A percentile compares a stretch with the other conserved stretches of the same genome.
Conservation (phyloP, 2,888 invertebrate genomes). For the Liodrosophila aerea region DNA sequence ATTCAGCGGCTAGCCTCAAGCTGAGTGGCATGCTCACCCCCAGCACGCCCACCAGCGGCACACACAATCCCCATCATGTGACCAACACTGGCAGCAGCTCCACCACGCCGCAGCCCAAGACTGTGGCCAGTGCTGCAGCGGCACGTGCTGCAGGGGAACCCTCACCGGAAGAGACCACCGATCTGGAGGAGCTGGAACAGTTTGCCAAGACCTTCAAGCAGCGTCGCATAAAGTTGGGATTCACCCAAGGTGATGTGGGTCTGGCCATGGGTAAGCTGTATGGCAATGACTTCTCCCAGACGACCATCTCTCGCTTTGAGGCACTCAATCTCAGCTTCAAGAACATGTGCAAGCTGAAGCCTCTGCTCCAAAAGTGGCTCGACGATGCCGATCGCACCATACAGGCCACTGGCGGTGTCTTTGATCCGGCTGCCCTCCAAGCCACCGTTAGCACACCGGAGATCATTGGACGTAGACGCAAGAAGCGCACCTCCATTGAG, state of each 20-base stretch:
- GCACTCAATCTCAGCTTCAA: slow-evolving; percentile 99
- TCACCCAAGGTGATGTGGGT: slow-evolving; percentile 99
- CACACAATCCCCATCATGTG: slow-evolving; percentile 70
- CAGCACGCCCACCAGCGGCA: slow-evolving; percentile 84
- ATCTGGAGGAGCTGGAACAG: slow-evolving; percentile 98
- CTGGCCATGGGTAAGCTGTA: slow-evolving; percentile 99
- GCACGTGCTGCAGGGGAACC: slow-evolving; percentile 89
- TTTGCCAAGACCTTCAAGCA: slow-evolving; percentile 99
- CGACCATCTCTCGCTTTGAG: slow-evolving; percentile 99
- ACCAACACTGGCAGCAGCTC: neutral
- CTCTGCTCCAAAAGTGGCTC: slow-evolving; percentile 97
- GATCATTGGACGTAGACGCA: slow-evolving; percentile 95
- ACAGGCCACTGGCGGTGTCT: slow-evolving; percentile 86
- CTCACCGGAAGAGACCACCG: slow-evolving; percentile 96
- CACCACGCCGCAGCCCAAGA: slow-evolving; percentile 84
- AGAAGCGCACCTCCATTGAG: slow-evolving; percentile 98
- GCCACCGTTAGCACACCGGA: slow-evolving; percentile 92
- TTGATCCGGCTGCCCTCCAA: slow-evolving; percentile 84
- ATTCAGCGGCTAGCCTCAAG: slow-evolving; percentile 81
- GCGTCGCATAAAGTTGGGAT: slow-evolving; percentile 97
- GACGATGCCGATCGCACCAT: slow-evolving; percentile 95
- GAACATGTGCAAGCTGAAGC: slow-evolving; percentile 99
- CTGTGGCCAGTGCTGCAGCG: slow-evolving; percentile 81
- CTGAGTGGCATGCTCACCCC: slow-evolving; percentile 84
- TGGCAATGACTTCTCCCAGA: slow-evolving; percentile 99